phyloP scores from a whole-genome alignment of 2,888 invertebrate species.

The Meloe dianella region DNA sequence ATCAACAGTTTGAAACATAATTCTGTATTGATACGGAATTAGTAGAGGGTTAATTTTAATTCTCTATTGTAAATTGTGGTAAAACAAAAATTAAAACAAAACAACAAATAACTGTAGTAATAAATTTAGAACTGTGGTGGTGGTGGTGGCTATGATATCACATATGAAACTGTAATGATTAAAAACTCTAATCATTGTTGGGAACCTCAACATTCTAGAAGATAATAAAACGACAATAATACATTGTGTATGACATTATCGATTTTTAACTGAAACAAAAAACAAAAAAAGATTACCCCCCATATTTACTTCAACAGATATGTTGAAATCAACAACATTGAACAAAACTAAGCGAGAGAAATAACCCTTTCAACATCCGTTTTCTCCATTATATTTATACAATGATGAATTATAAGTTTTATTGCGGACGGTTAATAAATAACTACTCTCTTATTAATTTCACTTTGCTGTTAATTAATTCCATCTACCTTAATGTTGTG shows the following conservation, averaged over 20 bases:
- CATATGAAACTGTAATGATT: not conserved
- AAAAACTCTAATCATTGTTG: too few species aligned
- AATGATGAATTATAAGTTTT: conserved; percentile 5
- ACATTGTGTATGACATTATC: not conserved
- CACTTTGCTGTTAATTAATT: not conserved
- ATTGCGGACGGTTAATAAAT: conserved; percentile 7
- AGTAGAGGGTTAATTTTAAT: not conserved
- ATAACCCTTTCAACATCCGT: conserved; percentile 11
- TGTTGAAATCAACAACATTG: not conserved
- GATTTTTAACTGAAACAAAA: not conserved
- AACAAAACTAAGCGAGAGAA: too few species aligned
- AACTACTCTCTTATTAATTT: not conserved
- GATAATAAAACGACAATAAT: not conserved
- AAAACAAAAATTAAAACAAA: not conserved
- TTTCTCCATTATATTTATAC: not conserved
- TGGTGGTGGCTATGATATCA: too few species aligned
- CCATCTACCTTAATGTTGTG: not conserved
- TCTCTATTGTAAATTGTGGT: not conserved
- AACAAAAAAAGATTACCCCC: not conserved
- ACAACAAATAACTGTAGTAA: not conserved
- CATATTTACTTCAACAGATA: not conserved
- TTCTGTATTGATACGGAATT: not conserved
- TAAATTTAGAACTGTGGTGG: too few species aligned
- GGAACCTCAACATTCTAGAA: too few species aligned
- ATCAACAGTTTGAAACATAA: conserved; percentile 1